Conservation (phyloP, 2,113 vertebrate species). For the Neopipo cinnamomea region DNA sequence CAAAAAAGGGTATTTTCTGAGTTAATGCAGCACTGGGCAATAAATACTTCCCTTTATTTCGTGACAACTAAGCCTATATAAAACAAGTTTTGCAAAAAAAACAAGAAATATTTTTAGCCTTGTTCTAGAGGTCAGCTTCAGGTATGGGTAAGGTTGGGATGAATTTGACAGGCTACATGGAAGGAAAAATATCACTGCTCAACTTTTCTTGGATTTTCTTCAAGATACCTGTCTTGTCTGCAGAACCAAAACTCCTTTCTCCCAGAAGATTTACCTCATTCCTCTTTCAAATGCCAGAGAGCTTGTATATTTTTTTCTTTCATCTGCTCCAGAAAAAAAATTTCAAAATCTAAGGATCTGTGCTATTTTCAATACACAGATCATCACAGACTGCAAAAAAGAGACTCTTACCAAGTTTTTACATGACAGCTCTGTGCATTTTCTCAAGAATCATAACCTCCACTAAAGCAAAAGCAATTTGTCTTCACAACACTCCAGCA, state of each 20-base stretch:
- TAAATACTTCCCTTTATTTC: background rate
- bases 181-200: background rate
- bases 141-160: background rate
- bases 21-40: background rate
- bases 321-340: background rate
- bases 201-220: background rate
- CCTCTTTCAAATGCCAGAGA: constrained; percentile 20
- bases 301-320: background rate
- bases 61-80: background rate
- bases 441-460: constrained; percentile 1
- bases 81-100: background rate
- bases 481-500: background rate
- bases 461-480: constrained; percentile 25
- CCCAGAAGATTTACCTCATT: background rate
- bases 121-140: background rate
- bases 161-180: background rate
- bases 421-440: background rate
- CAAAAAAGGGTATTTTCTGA: background rate
- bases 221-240: background rate
- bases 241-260: background rate
- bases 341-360: background rate
- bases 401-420: background rate
- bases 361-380: background rate
- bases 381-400: background rate
- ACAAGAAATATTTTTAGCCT: background rate